Evolutionary conservation across 2,113 vertebrate species (phyloP), one percentile per base, ranked within the genome.

Genomic region (Bagarius yarrelli): DNA sequence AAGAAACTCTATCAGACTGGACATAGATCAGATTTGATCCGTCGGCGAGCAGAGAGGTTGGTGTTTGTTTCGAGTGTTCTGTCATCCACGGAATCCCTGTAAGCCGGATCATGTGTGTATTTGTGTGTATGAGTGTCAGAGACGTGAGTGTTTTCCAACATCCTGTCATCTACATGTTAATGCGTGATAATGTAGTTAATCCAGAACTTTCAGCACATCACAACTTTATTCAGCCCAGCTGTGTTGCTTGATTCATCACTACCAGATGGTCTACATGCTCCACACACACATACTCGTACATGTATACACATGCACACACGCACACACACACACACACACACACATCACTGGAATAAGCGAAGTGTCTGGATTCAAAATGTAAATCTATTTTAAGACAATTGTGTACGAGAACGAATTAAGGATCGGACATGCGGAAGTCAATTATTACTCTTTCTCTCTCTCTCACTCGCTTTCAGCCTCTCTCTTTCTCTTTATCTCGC

Each of bases 81-180:
- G 89, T 91, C 91, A 91, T 93, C 91, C 89, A 89, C 71, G 86
- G 89, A 91, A 89, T 91, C 88, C 89, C 86, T 90, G 27, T 73
- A 73, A 73, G 27, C 70, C 19, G 50, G 70, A 34, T 34, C 44
- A 90, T 90, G 89, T 86, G 85, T 89, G 89, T 83, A 83, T 88
- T 47, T 77, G 75, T 50, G 59, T 63, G 59, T 50, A 30, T 50
- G 59, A 30, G 75, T 23, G 57, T 21, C 36, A 50, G 59, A 27
- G 44, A 30, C 57, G 59, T 19, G 44, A 30, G 75, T 55, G 57
- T 60, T 76, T 27, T 30, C 57, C 74, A 76, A 76, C 74, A 59
- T 78, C n/a, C 76, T 52, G 30, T 78, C 61, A 78, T 34, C 60
- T 55, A 40, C 63, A 79, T 32, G 32, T 40, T 57, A 69, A 57